Base-by-base conservation (phyloP, 2,113 vertebrate genomes). In the Ceyx cyanopectus region DNA sequence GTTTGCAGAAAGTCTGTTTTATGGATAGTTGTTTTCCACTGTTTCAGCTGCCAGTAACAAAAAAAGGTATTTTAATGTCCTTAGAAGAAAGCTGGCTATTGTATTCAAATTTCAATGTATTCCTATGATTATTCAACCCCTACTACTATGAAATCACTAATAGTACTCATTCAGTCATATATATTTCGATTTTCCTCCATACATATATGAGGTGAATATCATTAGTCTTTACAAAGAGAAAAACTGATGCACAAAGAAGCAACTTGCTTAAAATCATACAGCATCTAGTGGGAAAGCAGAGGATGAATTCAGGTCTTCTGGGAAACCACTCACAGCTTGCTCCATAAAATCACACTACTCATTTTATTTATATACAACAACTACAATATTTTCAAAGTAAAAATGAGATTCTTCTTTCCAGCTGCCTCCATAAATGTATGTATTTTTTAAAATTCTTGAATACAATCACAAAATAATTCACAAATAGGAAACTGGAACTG, bases 21-120 rank as follows among this genome's bases (percentile, higher is more conserved):
- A 80, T 37, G 58, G 60, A 41, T n/a, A 88, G 46, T 14, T 54
- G 27, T 40, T 15, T 94, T 86, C 15, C 40, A 56, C 5, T 65
- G 40, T 84, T 94, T 90, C 73, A 81, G 66, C 30, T 81, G n/a
- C n/a, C 65, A 78, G 43, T 34, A 89, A 67, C 17, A 92, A 78
- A 87, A 62, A 63, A 80, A 26, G 7, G 4, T 40, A 80, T 9
- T 80, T 76, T 65, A n/a, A 90, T n/a, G 46, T 41, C 58, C 16
- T 29, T 48, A 77, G 51, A 75, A 70, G 37, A 57, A 80, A 87
- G 16, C 6, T 68, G 16, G 53, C 16, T 62, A 18, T 21, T 34
- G 8, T 61, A 32, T n/a, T 50, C 48, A 74, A 48, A 86, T 63
- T 74, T 84, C 84, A 90, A 62, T 10, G 22, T 3, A 12, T 20